phyloP scores from a whole-genome alignment of 1,140 invertebrate species.

The Caerostris extrusa region DNA sequence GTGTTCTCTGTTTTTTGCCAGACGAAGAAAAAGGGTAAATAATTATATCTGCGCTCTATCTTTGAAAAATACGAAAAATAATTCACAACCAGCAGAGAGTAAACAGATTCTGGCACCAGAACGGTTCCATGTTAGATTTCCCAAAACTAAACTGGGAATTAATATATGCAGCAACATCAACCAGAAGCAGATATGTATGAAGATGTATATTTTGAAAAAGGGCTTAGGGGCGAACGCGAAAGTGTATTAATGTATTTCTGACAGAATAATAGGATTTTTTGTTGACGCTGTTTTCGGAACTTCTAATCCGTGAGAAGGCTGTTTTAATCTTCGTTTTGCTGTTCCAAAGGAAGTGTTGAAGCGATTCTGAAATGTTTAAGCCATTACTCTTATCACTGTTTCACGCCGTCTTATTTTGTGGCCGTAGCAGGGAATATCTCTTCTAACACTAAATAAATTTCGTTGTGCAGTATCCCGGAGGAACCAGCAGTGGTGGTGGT shows the following conservation, averaged over 20 bases:
- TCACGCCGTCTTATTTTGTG: conserved; percentile 19
- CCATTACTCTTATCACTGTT: conserved; percentile 6
- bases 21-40: too few relatives aligned
- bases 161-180: not conserved
- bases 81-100: too few relatives aligned
- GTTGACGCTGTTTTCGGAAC: not conserved
- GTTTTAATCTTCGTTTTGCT: not conserved
- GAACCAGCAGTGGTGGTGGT: too few relatives aligned
- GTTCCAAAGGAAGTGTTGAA: not conserved
- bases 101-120: too few relatives aligned
- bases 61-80: too few relatives aligned
- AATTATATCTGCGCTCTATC: too few relatives aligned
- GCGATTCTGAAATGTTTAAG: not conserved
- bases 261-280: conserved; percentile 36
- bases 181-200: too few relatives aligned
- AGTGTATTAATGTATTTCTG: conserved; percentile 2
- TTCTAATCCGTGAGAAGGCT: not conserved
- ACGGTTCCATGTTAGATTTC: too few relatives aligned
- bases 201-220: not conserved
- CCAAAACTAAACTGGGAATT: too few relatives aligned
- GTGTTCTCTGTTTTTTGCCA: too few relatives aligned
- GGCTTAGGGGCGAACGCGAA: not conserved
- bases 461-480: too few relatives aligned
- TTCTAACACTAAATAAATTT: too few relatives aligned
- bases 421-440: not conserved